Conservation (phyloP, 2,113 vertebrate species). For the Trichomycterus rosablanca region DNA sequence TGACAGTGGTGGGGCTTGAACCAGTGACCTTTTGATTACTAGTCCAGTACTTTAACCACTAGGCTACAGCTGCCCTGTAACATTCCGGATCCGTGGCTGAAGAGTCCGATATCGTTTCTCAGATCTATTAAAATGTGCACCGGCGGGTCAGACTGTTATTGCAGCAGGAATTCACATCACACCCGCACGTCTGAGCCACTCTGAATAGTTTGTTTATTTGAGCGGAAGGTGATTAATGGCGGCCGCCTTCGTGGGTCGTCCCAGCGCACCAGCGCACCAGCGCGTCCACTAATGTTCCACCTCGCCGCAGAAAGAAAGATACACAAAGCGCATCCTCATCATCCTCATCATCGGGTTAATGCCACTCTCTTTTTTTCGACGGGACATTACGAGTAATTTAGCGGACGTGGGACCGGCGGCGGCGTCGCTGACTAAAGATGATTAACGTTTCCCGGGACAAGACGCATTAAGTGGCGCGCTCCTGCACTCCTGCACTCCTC, state of each 20-base stretch:
- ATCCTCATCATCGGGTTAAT: constrained; percentile 84
- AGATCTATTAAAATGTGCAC: too few relatives aligned
- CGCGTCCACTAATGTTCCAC: not conserved
- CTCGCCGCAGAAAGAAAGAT: constrained; percentile 1
- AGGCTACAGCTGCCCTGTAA: too few relatives aligned
- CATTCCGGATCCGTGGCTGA: too few relatives aligned
- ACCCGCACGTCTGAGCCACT: too few relatives aligned
- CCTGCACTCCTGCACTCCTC: constrained; percentile 21
- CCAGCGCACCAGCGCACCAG: too few relatives aligned
- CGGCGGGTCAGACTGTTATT: too few relatives aligned
- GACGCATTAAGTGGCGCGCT: constrained; percentile 71
- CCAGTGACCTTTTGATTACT: too few relatives aligned
- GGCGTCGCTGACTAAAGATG: constrained; percentile 87
- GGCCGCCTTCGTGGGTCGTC: not conserved
- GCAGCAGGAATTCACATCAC: too few relatives aligned
- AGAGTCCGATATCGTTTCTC: too few relatives aligned
- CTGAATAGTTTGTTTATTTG: not conserved
- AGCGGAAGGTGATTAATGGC: constrained; percentile 29
- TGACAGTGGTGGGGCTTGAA: too few relatives aligned
- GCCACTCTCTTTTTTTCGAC: constrained; percentile 77
- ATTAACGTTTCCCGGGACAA: constrained; percentile 88
- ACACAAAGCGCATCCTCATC: constrained; percentile 47
- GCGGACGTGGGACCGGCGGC: constrained; percentile 67
- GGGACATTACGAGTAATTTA: constrained; percentile 90
- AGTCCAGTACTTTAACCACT: too few relatives aligned